Percentiles rank a stretch among this genome's conserved stretches.
Evolutionary conservation across 1,140 invertebrate genomes (phyloP).

Genomic region (Ostrea denselamellosa): DNA sequence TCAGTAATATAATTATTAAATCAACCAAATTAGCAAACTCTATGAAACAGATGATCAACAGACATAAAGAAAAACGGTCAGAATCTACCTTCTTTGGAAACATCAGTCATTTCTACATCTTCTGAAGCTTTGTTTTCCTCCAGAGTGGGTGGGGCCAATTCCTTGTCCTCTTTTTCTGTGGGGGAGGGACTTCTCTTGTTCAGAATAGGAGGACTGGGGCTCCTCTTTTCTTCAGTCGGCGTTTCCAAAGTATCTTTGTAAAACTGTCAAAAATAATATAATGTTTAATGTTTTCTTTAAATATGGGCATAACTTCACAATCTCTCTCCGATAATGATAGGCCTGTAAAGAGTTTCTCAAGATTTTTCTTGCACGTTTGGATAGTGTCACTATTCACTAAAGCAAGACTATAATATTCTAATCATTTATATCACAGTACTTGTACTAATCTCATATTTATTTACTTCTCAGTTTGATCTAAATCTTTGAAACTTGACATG

Average conservation of each 20-base stretch:
- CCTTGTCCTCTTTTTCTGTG: conserved; percentile 61
- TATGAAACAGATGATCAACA: too few species aligned
- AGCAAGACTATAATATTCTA: too few species aligned
- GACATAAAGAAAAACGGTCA: background rate
- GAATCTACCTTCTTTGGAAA: background rate
- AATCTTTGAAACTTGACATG: too few species aligned
- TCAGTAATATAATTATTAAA: background rate
- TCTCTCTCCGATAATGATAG: too few species aligned
- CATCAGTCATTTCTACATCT: conserved; percentile 53
- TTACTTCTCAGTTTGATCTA: too few species aligned
- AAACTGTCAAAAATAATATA: conserved; percentile 82
- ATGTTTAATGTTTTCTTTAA: background rate
- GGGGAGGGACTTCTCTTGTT: conserved; percentile 55
- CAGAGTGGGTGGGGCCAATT: conserved; percentile 12
- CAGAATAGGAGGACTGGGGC: conserved; percentile 3
- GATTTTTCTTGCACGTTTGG: too few species aligned
- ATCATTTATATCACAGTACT: too few species aligned
- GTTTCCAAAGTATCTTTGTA: conserved; percentile 89
- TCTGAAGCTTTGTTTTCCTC: conserved; percentile 29
- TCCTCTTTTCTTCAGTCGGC: conserved; percentile 75
- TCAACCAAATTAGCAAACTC: background rate
- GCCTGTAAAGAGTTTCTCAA: too few species aligned
- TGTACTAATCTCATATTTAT: too few species aligned
- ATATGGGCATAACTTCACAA: too few species aligned
- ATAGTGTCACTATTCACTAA: too few species aligned